Evolutionary conservation across 1,140 invertebrate genomes (phyloP).

Genomic region (Anthonomus grandis): DNA sequence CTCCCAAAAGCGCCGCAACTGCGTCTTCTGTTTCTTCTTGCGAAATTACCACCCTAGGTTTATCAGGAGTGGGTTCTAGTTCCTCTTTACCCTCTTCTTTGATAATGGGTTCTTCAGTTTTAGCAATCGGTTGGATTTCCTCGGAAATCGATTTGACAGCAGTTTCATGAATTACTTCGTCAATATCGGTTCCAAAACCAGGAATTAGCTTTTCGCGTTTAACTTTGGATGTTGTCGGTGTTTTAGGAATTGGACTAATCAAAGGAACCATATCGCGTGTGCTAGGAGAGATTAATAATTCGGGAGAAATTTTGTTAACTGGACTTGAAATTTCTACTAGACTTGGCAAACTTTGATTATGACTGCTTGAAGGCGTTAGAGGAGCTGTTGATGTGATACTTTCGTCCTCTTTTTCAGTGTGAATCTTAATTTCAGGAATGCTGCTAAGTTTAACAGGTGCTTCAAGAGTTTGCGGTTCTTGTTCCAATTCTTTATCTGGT

Average conservation of each 20-base stretch:
- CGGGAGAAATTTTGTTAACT: conserved; percentile 45
- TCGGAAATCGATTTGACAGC: conserved; percentile 70
- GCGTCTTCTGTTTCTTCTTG: conserved; percentile 92
- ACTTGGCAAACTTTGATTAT: conserved; percentile 40
- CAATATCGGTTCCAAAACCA: conserved; percentile 65
- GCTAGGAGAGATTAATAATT: conserved; percentile 47
- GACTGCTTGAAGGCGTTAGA: conserved; percentile 7
- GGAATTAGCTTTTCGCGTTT: conserved; percentile 63
- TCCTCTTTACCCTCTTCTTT: conserved; percentile 48
- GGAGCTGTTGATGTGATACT: conserved; percentile 7
- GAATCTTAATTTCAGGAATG: conserved; percentile 30
- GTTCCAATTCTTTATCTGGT: too few relatives aligned
- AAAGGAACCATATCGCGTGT: conserved; percentile 48
- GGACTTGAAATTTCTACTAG: conserved; percentile 40
- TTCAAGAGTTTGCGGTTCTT: conserved; percentile 40
- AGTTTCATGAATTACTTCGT: conserved; percentile 72
- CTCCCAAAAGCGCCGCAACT: conserved; percentile 79
- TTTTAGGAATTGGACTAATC: conserved; percentile 59
- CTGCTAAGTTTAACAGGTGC: not conserved
- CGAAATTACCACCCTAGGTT: conserved; percentile 78
- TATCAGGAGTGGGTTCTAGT: conserved; percentile 56
- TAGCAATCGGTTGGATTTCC: conserved; percentile 49
- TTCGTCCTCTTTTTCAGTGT: conserved; percentile 19
- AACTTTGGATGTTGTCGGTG: conserved; percentile 46
- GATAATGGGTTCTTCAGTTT: conserved; percentile 44